A percentile compares a stretch with the other conserved stretches of the same genome.
Conservation (phyloP, 2,888 invertebrate genomes). For the Drosophila tripunctata region DNA sequence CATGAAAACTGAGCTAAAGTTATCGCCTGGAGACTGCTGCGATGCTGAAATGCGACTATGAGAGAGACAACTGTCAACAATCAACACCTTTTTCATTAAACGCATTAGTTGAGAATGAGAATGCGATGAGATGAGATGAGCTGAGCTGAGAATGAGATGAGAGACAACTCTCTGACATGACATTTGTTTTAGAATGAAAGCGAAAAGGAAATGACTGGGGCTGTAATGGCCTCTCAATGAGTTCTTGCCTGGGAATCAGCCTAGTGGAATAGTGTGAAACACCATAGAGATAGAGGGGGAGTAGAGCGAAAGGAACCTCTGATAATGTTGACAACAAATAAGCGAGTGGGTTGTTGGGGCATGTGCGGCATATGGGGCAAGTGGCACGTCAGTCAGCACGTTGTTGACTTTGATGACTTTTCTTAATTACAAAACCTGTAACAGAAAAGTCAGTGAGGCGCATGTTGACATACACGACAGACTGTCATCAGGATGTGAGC, state of each 20-base stretch:
- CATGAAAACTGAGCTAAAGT: conserved; percentile 46
- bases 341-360: conserved; percentile 1
- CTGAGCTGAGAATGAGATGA: conserved; percentile 20
- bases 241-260: conserved; percentile 29
- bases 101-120: conserved; percentile 64
- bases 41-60: conserved; percentile 13
- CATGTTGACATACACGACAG: conserved; percentile 35
- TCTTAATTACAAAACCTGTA: conserved; percentile 76
- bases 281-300: background rate
- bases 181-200: conserved; percentile 76
- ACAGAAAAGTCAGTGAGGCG: conserved; percentile 62
- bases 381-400: conserved; percentile 50
- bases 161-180: conserved; percentile 56
- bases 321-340: conserved; percentile 66
- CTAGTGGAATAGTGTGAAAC: conserved; percentile 44
- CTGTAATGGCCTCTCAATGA: conserved; percentile 48
- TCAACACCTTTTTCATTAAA: conserved; percentile 80
- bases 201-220: conserved; percentile 71
- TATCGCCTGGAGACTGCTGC: conserved; percentile 34
- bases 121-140: conserved; percentile 10
- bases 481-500: conserved; percentile 47
- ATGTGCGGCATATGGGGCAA: background rate
- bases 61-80: conserved; percentile 68
- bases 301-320: conserved; percentile 7
- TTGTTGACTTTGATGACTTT: conserved; percentile 79